phyloP scores from a whole-genome alignment of 2,888 invertebrate genomes.

The Conistra vaccinii region DNA sequence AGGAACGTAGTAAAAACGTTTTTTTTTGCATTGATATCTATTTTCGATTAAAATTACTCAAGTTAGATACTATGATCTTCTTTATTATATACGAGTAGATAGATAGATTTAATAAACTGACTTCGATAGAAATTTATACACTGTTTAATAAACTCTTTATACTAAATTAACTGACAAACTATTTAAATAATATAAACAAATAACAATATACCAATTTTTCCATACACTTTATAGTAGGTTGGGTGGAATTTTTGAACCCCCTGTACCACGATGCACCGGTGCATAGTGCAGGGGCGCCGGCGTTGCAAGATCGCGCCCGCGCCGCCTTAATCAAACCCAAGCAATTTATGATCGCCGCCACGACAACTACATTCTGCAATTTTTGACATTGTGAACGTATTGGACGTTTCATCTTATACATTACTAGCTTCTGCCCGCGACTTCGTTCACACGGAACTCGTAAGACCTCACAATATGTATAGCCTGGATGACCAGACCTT shows the following conservation, averaged over 20 bases:
- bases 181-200: too few relatives aligned
- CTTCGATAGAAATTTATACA: too few relatives aligned
- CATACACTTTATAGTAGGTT: not conserved
- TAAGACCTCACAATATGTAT: too few relatives aligned
- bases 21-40: too few relatives aligned
- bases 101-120: too few relatives aligned
- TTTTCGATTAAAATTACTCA: not conserved
- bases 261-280: constrained; percentile 81
- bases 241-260: constrained; percentile 62
- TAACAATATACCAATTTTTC: too few relatives aligned
- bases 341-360: constrained; percentile 86
- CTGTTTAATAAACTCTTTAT: too few relatives aligned
- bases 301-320: constrained; percentile 73
- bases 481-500: too few relatives aligned
- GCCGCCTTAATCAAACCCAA: constrained; percentile 88
- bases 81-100: not conserved
- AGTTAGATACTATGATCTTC: not conserved
- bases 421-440: too few relatives aligned
- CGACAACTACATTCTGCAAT: constrained; percentile 67
- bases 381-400: constrained; percentile 22
- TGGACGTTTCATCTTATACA: not conserved
- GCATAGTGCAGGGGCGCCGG: constrained; percentile 77
- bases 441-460: too few relatives aligned
- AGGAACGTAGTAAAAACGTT: too few relatives aligned
- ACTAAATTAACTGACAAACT: too few relatives aligned